Conservation (phyloP, 2,888 invertebrate species). For the Diaperis boleti region DNA sequence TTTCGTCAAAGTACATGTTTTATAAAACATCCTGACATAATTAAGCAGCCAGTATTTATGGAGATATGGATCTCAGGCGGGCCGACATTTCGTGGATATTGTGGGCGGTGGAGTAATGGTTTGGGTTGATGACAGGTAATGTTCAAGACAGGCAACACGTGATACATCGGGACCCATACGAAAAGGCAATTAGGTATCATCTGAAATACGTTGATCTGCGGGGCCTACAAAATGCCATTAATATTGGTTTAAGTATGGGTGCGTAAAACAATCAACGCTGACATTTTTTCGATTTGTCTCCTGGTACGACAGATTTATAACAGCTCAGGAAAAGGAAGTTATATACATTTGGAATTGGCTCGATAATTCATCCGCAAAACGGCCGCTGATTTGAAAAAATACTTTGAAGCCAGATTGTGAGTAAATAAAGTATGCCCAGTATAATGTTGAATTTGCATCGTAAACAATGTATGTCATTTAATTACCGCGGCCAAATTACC, state of each 20-base stretch:
- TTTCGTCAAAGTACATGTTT: slow-evolving; percentile 45
- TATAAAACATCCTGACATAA: slow-evolving; percentile 54
- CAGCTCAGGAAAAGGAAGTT: slow-evolving; percentile 7
- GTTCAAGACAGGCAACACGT: slow-evolving; percentile 42
- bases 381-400: no score
- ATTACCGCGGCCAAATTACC: background rate
- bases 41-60: slow-evolving; percentile 53
- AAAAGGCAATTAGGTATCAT: slow-evolving; percentile 43
- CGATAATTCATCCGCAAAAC: background rate
- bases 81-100: slow-evolving; percentile 37
- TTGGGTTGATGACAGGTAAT: slow-evolving; percentile 41
- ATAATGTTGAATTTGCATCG: background rate
- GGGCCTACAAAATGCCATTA: slow-evolving; percentile 37
- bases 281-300: slow-evolving; percentile 6
- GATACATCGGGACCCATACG: slow-evolving; percentile 25
- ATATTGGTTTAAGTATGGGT: slow-evolving; percentile 25
- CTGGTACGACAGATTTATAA: slow-evolving; percentile 16
- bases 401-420: no score
- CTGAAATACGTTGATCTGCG: slow-evolving; percentile 39
- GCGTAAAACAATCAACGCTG: slow-evolving; percentile 23
- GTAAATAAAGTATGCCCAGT: no score
- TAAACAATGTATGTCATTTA: background rate
- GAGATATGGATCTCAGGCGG: slow-evolving; percentile 51
- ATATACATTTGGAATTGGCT: background rate
- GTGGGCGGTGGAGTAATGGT: slow-evolving; percentile 40